Evolutionary conservation across 1,140 invertebrate genomes (phyloP).

Genomic region (Dreissena polymorpha): DNA sequence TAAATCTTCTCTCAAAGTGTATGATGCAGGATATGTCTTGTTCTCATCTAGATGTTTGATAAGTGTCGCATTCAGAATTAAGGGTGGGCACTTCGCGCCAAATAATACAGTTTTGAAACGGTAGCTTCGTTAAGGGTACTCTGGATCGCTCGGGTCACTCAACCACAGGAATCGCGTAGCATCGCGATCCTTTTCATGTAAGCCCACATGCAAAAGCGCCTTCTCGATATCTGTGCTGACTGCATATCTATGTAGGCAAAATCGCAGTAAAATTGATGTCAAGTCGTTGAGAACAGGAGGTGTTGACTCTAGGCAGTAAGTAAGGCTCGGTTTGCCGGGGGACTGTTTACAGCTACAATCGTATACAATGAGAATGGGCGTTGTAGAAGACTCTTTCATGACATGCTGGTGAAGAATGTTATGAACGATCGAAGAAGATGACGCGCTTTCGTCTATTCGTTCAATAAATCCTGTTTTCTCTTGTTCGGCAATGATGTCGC

Average conservation of each 20-base stretch:
- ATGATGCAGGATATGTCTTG: background rate
- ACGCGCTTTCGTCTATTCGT: background rate
- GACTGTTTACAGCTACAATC: conserved; percentile 9
- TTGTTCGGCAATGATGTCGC: background rate
- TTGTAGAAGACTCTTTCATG: conserved; percentile 32
- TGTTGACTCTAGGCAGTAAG: background rate
- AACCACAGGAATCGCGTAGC: conserved; percentile 23
- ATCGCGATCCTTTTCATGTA: conserved; percentile 16
- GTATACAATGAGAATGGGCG: conserved; percentile 27
- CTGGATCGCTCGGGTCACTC: conserved; percentile 2
- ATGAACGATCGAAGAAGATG: background rate
- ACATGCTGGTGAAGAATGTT: conserved; percentile 8
- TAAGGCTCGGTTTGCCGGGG: background rate
- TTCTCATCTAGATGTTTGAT: background rate
- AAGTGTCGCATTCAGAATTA: background rate
- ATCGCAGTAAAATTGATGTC: background rate
- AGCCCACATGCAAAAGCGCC: background rate
- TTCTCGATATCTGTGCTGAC: conserved; percentile 15
- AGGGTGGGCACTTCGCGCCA: background rate
- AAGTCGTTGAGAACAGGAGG: background rate
- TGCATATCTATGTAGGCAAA: background rate
- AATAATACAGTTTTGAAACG: conserved; percentile 1
- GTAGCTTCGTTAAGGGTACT: background rate
- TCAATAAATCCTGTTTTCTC: background rate
- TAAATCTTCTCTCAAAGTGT: conserved; percentile 5